Percentiles rank a stretch among this genome's conserved stretches.
These are phyloP conservation scores for Daktulosphaira vitifoliae DNA, from an alignment of 1,140 invertebrate species.

Conservation along the genomic window DNA sequence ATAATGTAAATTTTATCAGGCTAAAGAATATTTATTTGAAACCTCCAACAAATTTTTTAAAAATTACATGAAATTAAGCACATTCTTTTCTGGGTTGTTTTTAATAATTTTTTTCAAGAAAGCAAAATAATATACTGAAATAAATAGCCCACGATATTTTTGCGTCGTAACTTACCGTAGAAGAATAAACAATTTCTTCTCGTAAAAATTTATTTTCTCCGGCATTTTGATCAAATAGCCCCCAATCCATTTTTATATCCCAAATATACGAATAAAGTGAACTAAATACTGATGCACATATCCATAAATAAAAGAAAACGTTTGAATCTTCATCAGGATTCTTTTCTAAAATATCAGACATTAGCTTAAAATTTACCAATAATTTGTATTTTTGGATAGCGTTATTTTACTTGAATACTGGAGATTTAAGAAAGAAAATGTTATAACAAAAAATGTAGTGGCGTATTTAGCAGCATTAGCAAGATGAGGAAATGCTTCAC, in stretches of 20 bases:
- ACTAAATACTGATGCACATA: slow-evolving; percentile 58
- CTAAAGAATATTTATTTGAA: no score
- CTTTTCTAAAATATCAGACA: background rate
- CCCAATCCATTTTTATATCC: slow-evolving; percentile 94
- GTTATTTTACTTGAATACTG: slow-evolving; percentile 18
- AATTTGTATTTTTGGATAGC: no score
- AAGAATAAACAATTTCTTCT: slow-evolving; percentile 59
- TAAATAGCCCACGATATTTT: no score
- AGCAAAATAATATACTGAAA: no score
- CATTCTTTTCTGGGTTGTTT: no score
- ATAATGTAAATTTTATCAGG: no score
- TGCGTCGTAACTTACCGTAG: slow-evolving; percentile 50
- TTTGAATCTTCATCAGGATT: slow-evolving; percentile 9
- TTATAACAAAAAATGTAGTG: slow-evolving; percentile 54
- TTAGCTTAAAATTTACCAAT: no score
- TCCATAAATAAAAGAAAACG: slow-evolving; percentile 59
- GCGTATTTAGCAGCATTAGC: slow-evolving; percentile 98
- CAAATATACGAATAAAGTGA: slow-evolving; percentile 72
- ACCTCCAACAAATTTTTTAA: no score
- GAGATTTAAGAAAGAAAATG: slow-evolving; percentile 8
- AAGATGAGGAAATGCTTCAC: slow-evolving; percentile 87
- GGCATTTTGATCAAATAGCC: slow-evolving; percentile 69
- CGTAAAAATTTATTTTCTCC: slow-evolving; percentile 64
- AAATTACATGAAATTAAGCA: no score
- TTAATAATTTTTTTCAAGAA: no score